Conservation (phyloP, 2,888 invertebrate genomes). For the Spisula subtruncata region DNA sequence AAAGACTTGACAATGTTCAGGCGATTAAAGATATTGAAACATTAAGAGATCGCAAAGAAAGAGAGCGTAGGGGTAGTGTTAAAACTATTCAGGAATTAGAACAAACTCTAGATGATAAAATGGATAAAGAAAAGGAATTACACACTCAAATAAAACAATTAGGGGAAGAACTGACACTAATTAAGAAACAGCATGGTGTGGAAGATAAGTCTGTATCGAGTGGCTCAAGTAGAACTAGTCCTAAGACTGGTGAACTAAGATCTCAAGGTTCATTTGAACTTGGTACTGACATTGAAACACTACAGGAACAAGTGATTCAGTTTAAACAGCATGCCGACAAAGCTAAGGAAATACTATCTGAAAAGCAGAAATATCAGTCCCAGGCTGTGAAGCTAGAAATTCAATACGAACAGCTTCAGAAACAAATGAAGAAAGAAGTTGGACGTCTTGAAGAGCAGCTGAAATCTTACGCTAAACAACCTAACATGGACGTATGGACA, state of each 20-base stretch:
- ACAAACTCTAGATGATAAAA: conserved; percentile 60
- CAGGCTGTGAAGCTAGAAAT: conserved; percentile 68
- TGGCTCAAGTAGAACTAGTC: conserved; percentile 49
- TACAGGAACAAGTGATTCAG: conserved; percentile 68
- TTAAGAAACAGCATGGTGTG: conserved; percentile 65
- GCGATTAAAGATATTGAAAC: conserved; percentile 68
- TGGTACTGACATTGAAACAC: conserved; percentile 65
- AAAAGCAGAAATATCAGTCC: conserved; percentile 70
- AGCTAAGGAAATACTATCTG: conserved; percentile 67
- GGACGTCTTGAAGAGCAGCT: conserved; percentile 64
- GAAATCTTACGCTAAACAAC: conserved; percentile 53
- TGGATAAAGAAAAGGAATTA: conserved; percentile 56
- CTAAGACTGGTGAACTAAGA: conserved; percentile 40
- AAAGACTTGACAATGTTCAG: conserved; percentile 68
- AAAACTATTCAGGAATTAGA: conserved; percentile 68
- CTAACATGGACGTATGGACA: conserved; percentile 65
- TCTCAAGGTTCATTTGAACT: conserved; percentile 69
- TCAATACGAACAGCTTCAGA: conserved; percentile 64
- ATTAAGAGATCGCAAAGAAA: conserved; percentile 65
- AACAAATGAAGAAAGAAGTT: conserved; percentile 65
- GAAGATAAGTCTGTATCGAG: conserved; percentile 53
- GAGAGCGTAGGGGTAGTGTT: conserved; percentile 59
- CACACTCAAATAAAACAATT: conserved; percentile 69
- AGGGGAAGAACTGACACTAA: conserved; percentile 67
- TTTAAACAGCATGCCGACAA: conserved; percentile 66